These are phyloP conservation scores for Drosophila vallismaia DNA, from an alignment of 2,888 invertebrate species.

Conservation along the genomic window DNA sequence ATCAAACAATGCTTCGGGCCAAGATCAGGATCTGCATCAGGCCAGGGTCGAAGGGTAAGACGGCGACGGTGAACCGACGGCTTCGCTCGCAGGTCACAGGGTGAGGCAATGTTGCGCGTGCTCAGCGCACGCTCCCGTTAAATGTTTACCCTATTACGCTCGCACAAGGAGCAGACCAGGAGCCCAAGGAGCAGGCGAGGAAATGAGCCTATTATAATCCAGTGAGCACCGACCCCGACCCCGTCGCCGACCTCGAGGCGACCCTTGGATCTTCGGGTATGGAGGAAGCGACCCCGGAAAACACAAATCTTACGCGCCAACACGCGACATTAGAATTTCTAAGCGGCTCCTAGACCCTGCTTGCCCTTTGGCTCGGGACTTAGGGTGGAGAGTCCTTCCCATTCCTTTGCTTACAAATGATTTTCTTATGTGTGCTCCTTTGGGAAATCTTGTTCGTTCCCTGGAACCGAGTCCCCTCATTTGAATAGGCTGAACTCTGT, in stretches of 20 bases:
- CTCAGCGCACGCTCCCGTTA: slow-evolving; percentile 75
- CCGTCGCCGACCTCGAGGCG: neutral
- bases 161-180: slow-evolving; percentile 27
- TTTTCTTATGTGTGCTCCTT: slow-evolving; percentile 65
- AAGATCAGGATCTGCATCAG: slow-evolving; percentile 31
- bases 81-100: slow-evolving; percentile 20
- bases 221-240: slow-evolving; percentile 25
- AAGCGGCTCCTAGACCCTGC: slow-evolving; percentile 30
- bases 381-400: slow-evolving; percentile 28
- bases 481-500: slow-evolving; percentile 61
- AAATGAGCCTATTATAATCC: slow-evolving; percentile 48
- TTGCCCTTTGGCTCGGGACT: slow-evolving; percentile 40
- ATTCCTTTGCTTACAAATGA: slow-evolving; percentile 55
- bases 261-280: slow-evolving; percentile 16
- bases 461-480: slow-evolving; percentile 54
- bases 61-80: neutral
- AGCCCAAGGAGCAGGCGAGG: slow-evolving; percentile 42
- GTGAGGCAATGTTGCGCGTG: slow-evolving; percentile 75
- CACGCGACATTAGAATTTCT: slow-evolving; percentile 54
- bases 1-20: slow-evolving; percentile 59
- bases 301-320: slow-evolving; percentile 75
- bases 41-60: slow-evolving; percentile 26
- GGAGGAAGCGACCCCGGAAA: slow-evolving; percentile 52
- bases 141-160: slow-evolving; percentile 69
- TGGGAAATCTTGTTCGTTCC: slow-evolving; percentile 62